These are phyloP conservation scores for Danaus melanippus DNA, from an alignment of 1,140 invertebrate species.

Conservation along the genomic window DNA sequence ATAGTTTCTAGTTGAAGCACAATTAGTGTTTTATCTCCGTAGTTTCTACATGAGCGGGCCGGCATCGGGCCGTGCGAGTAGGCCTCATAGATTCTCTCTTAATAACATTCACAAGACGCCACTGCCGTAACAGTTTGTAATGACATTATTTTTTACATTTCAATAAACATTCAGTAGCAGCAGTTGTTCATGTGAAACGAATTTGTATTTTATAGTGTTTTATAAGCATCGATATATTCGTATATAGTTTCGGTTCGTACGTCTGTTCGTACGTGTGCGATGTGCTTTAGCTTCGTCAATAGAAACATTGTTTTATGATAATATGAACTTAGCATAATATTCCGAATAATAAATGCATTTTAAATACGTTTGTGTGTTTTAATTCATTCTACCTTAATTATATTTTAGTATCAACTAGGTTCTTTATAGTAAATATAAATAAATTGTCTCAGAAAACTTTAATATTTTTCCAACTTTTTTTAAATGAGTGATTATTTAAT, in stretches of 20 bases:
- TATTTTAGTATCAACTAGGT: too few relatives aligned
- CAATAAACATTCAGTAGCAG: slow-evolving; percentile 15
- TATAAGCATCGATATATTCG: slow-evolving; percentile 33
- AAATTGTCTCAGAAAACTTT: too few relatives aligned
- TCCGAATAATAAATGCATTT: slow-evolving; percentile 56
- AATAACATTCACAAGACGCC: background rate
- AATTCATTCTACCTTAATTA: slow-evolving; percentile 4
- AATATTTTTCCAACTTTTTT: too few relatives aligned
- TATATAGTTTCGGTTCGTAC: slow-evolving; percentile 22
- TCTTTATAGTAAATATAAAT: too few relatives aligned
- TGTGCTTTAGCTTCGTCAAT: slow-evolving; percentile 51
- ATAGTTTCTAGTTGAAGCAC: slow-evolving; percentile 30
- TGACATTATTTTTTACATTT: slow-evolving; percentile 1
- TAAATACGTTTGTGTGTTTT: slow-evolving; percentile 35
- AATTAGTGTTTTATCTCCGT: slow-evolving; percentile 29
- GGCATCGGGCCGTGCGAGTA: too few relatives aligned
- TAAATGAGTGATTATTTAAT: too few relatives aligned
- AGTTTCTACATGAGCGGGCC: slow-evolving; percentile 3
- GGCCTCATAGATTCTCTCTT: too few relatives aligned
- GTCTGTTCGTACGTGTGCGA: slow-evolving; percentile 27
- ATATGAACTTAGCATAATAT: slow-evolving; percentile 55
- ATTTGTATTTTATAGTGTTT: slow-evolving; percentile 35
- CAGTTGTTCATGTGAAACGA: slow-evolving; percentile 18
- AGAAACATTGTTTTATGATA: slow-evolving; percentile 43
- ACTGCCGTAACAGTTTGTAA: slow-evolving; percentile 23